Evolutionary conservation across 2,113 vertebrate species (phyloP).

Genomic region (Gobius niger): DNA sequence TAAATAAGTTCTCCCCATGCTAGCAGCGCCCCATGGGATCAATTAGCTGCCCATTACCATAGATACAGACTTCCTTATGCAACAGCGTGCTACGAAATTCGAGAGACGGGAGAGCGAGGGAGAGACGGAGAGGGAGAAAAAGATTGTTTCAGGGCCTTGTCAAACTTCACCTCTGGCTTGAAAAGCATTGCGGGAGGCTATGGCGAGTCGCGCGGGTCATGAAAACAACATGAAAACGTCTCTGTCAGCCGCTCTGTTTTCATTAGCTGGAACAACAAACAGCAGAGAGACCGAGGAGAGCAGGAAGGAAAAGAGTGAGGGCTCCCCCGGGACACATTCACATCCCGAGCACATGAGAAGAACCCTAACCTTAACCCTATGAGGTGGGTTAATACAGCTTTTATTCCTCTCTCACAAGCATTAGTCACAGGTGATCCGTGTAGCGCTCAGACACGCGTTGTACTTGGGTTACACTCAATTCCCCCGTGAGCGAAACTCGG

Average conservation of each 20-base stretch:
- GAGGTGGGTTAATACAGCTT: constrained; percentile 43
- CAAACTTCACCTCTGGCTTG: constrained; percentile 72
- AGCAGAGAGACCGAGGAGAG: constrained; percentile 40
- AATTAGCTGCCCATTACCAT: constrained; percentile 65
- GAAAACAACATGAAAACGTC: constrained; percentile 72
- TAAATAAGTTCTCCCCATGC: constrained; percentile 64
- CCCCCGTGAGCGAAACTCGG: constrained; percentile 9
- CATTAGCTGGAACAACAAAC: constrained; percentile 75
- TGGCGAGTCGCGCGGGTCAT: constrained; percentile 63
- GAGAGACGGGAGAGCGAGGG: constrained; percentile 12
- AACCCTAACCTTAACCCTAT: constrained; percentile 57
- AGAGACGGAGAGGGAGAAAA: constrained; percentile 13
- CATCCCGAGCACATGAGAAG: constrained; percentile 75
- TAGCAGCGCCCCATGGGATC: constrained; percentile 55
- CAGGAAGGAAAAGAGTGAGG: constrained; percentile 63
- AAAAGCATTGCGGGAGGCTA: constrained; percentile 67
- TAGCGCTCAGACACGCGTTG: background rate
- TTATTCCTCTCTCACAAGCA: constrained; percentile 4
- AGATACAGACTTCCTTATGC: constrained; percentile 55
- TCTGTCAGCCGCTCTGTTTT: constrained; percentile 75
- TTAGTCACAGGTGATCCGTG: constrained; percentile 4
- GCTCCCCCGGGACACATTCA: constrained; percentile 62
- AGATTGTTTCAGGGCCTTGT: constrained; percentile 50
- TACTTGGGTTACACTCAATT: constrained; percentile 37
- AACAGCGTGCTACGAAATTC: constrained; percentile 50